These are phyloP conservation scores for Ctenochaetus hawaiiensis DNA, from an alignment of 2,797 vertebrate species.

Conservation along the genomic window DNA sequence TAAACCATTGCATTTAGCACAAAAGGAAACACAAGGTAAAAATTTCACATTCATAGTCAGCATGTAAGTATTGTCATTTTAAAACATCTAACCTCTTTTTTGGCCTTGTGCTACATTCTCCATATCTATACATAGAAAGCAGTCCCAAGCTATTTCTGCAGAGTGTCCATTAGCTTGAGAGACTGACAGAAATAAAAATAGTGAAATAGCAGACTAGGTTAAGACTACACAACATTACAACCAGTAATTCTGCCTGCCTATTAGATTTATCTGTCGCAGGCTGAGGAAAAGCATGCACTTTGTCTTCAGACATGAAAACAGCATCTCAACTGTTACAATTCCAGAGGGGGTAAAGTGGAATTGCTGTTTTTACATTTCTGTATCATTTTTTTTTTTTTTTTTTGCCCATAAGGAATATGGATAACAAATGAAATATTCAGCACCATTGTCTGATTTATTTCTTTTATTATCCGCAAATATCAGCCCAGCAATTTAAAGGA, in stretches of 20 bases:
- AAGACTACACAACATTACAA: conserved; percentile 86
- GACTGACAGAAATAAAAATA: conserved; percentile 78
- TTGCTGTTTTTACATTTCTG: conserved; percentile 90
- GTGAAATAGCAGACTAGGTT: conserved; percentile 78
- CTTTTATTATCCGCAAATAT: conserved; percentile 88
- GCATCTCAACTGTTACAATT: conserved; percentile 76
- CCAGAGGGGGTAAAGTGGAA: conserved; percentile 85
- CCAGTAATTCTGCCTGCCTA: conserved; percentile 84
- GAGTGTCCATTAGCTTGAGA: conserved; percentile 74
- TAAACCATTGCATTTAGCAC: not conserved
- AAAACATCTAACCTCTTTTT: conserved; percentile 42
- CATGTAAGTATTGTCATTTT: not conserved
- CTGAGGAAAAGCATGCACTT: conserved; percentile 82
- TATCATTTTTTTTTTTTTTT: conserved; percentile 75
- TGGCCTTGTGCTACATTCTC: conserved; percentile 51
- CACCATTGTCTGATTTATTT: conserved; percentile 92
- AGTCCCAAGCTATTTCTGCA: conserved; percentile 58
- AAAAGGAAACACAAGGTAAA: conserved; percentile 11
- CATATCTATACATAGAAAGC: conserved; percentile 69
- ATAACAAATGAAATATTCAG: conserved; percentile 93
- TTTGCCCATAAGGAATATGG: conserved; percentile 89
- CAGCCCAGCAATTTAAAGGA: conserved; percentile 85
- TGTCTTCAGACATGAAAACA: conserved; percentile 85
- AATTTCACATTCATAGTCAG: not conserved
- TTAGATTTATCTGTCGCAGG: conserved; percentile 77